Evolutionary conservation across 2,113 vertebrate genomes (phyloP).

Genomic region (Microcebus murinus): DNA sequence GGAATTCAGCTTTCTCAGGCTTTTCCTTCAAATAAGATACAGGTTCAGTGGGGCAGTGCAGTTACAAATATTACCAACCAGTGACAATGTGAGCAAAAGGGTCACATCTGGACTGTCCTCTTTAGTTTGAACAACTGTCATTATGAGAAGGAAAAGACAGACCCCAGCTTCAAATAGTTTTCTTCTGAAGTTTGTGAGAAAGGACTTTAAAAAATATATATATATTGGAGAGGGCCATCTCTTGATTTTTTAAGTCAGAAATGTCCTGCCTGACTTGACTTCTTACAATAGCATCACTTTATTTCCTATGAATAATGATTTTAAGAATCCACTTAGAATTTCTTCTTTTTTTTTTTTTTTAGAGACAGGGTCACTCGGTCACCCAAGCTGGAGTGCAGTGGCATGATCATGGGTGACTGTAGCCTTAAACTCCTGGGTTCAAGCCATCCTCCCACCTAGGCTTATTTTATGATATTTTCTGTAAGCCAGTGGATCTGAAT

Average conservation of each 20-base stretch:
- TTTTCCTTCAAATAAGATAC: background rate
- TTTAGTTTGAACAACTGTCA: background rate
- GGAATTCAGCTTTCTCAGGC: background rate
- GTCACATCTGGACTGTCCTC: background rate
- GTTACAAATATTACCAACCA: background rate
- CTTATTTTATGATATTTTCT: conserved; percentile 9
- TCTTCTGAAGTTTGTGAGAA: background rate
- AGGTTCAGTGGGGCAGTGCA: background rate
- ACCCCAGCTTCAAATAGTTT: background rate
- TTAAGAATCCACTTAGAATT: background rate
- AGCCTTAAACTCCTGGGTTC: too few relatives aligned
- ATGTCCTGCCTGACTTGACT: background rate
- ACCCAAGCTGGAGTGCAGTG: too few relatives aligned
- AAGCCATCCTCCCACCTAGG: background rate
- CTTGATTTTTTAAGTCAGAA: background rate
- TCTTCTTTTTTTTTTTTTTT: background rate
- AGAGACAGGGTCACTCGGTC: too few relatives aligned
- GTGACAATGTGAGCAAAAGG: background rate
- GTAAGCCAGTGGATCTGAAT: background rate
- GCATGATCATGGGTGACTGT: too few relatives aligned
- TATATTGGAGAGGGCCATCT: background rate
- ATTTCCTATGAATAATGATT: background rate
- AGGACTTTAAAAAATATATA: background rate
- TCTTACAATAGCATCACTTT: background rate
- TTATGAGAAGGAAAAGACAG: background rate